Base-by-base conservation (phyloP, 1,140 invertebrate species). In the Physella acuta region DNA sequence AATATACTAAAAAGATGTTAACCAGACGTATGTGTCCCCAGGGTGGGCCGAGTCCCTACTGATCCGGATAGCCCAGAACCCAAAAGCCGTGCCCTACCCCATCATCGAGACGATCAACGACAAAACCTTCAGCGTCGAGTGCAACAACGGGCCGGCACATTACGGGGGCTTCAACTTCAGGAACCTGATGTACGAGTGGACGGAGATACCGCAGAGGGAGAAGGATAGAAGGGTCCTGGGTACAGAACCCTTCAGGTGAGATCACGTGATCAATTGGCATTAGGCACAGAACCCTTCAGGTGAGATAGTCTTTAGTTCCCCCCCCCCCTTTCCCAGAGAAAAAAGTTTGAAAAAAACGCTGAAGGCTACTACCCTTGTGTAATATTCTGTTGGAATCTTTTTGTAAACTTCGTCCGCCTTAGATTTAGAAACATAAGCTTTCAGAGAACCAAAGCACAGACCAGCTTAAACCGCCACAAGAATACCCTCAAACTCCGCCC, bases 31-130 rank as follows among this genome's bases (percentile, higher is more conserved):
- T n/a, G n/a, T 44, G 39, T 44, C 39, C 31, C 4, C 33, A 63
- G 61, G 39, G 24, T 63, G 61, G 61, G 11, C 28, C 2, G 61
- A 63, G 34, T 24, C 37, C 2, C 3, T 49, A 2, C 36, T 63
- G 37, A 63, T 63, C 20, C 24, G 61, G 49, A 63, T 63, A 26
- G 11, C 61, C 2, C 30, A 63, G 4, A 63, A 63, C 37, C 3
- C 4, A 44, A 44, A 33, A n/a, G 30, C 37, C 20, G 61, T 63
- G 3, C 11, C 49, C 1, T 63, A 44, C 28, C 61, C 61, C 1
- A 14, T 4, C 24, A 44, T 63, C 26, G 3, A 39, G 28, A 33
- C 4, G 5, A 63, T 55, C 3, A 34, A 31, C 33, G 28, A 49
- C n/a, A 3, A 2, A 44, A 63, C 36, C 8, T 63, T 63, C 34